Percentiles rank a stretch among this genome's conserved stretches.
These are phyloP conservation scores for Rhizoglyphus robini DNA, from an alignment of 1,140 invertebrate genomes.

Conservation along the genomic window DNA sequence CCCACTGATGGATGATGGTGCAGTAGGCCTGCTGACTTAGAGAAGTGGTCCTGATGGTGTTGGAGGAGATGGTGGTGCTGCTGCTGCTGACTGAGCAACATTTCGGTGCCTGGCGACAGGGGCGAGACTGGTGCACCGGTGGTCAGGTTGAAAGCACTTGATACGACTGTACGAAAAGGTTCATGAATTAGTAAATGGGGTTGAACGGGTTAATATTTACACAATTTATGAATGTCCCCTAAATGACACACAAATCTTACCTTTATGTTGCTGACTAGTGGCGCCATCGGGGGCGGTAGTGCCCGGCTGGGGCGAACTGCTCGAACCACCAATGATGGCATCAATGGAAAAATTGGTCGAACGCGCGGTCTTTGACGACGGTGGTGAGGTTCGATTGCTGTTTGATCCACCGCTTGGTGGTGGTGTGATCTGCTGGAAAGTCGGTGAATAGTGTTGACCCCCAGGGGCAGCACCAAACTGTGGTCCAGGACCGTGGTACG, in stretches of 20 bases:
- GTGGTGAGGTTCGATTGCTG: background rate
- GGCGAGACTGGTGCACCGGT: background rate
- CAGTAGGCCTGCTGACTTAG: background rate
- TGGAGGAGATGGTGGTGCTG: background rate
- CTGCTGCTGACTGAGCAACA: background rate
- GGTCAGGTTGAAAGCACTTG: background rate
- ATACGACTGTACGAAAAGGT: background rate
- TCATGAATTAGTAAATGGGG: background rate
- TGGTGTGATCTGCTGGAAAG: background rate
- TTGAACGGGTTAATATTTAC: background rate
- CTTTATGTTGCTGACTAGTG: background rate
- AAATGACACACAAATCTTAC: background rate
- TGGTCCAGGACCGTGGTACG: no score
- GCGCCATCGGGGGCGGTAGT: background rate
- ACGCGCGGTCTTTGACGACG: background rate
- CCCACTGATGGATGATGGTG: background rate
- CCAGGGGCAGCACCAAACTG: no score
- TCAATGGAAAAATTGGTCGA: slow-evolving; percentile 78
- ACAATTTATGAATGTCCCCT: background rate
- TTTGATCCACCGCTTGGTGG: background rate
- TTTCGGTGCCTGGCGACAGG: background rate
- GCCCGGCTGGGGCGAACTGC: background rate
- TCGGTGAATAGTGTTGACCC: background rate
- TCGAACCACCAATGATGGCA: slow-evolving; percentile 62
- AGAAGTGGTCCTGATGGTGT: background rate